phyloP scores from a whole-genome alignment of 2,888 invertebrate genomes.

The Epinotia demarniana region DNA sequence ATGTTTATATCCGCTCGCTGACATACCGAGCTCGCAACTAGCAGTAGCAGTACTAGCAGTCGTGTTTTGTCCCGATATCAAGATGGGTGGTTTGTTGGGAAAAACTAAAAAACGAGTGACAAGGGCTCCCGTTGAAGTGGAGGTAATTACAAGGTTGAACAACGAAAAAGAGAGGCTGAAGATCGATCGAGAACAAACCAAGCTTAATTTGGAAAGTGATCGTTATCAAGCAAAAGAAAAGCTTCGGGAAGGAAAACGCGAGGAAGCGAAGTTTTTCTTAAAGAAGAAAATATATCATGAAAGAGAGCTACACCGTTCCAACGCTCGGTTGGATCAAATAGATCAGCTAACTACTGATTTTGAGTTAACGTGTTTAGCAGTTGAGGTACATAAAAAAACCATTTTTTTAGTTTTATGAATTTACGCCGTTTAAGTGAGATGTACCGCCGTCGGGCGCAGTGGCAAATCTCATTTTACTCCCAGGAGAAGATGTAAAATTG shows the following conservation, averaged over 20 bases:
- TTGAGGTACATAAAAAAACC: not conserved
- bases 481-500: no score
- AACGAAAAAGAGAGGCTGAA: not conserved
- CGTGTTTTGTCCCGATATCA: not conserved
- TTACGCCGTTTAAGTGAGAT: no score
- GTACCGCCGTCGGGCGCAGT: no score
- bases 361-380: not conserved
- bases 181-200: not conserved
- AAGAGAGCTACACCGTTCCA: not conserved
- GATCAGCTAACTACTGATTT: not conserved
- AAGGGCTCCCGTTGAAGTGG: not conserved
- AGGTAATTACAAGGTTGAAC: not conserved
- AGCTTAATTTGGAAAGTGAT: not conserved
- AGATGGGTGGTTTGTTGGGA: constrained; percentile 19
- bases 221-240: not conserved
- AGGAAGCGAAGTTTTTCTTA: constrained; percentile 2
- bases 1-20: constrained; percentile 11
- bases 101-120: constrained; percentile 7
- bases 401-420: no score
- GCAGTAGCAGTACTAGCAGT: not conserved
- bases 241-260: constrained; percentile 2
- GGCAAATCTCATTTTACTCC: no score
- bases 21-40: constrained; percentile 7
- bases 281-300: constrained; percentile 8
- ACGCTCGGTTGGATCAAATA: constrained; percentile 12